phyloP scores from a whole-genome alignment of 2,888 invertebrate genomes.

The Dynastes tityus region DNA sequence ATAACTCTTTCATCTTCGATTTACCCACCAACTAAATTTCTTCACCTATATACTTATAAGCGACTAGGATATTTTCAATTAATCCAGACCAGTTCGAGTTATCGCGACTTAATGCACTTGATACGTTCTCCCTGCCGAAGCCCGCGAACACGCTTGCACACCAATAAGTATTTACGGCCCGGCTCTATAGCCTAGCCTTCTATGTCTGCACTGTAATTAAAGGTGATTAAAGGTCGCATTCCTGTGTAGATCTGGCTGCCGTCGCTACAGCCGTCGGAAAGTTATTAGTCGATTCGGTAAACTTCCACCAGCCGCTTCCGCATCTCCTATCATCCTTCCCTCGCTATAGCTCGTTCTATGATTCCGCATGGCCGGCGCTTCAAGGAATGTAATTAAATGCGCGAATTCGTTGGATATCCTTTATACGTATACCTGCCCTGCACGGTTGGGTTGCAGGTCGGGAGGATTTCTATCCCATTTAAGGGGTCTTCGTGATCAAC shows the following conservation, averaged over 20 bases:
- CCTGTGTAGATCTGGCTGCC: slow-evolving; percentile 9
- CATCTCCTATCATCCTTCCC: background rate
- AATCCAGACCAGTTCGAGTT: too few species aligned
- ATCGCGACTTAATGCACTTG: too few species aligned
- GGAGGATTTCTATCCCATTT: background rate
- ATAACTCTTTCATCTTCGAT: too few species aligned
- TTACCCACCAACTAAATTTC: too few species aligned
- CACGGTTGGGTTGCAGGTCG: background rate
- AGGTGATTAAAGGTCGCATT: slow-evolving; percentile 33
- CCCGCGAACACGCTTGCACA: too few species aligned
- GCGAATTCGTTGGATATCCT: slow-evolving; percentile 18
- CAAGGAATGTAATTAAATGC: slow-evolving; percentile 33
- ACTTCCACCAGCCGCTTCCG: background rate
- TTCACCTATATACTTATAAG: too few species aligned
- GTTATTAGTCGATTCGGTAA: slow-evolving; percentile 36
- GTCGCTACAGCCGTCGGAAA: slow-evolving; percentile 10
- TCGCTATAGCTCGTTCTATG: background rate
- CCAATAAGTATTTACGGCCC: background rate
- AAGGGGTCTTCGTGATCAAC: too few species aligned
- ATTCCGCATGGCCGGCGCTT: background rate
- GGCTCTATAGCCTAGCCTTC: background rate
- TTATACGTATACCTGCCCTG: background rate
- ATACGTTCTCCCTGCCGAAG: too few species aligned
- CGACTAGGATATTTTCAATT: too few species aligned
- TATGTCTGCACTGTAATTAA: slow-evolving; percentile 26